A percentile compares a stretch with the other conserved stretches of the same genome.
phyloP scores from a whole-genome alignment of 2,888 invertebrate genomes.

The Podabrus alpinus region DNA sequence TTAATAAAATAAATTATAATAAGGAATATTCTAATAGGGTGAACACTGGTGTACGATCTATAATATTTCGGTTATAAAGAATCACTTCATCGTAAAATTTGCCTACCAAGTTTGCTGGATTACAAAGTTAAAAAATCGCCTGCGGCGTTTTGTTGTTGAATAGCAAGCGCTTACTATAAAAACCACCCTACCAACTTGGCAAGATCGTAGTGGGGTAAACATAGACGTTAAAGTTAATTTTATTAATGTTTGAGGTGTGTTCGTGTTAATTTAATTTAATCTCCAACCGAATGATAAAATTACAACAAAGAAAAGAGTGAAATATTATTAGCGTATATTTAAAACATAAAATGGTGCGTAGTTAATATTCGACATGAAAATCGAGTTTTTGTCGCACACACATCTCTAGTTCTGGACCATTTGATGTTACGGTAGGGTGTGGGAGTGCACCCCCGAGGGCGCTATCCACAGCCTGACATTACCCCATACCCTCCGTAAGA shows the following conservation, averaged over 20 bases:
- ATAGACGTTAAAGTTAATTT: slow-evolving; percentile 33
- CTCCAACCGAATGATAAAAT: neutral
- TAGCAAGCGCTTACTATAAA: neutral
- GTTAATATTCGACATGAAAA: neutral
- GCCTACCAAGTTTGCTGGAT: neutral
- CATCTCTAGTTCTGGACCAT: slow-evolving; percentile 38
- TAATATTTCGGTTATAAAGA: too few species aligned
- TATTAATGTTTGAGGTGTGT: slow-evolving; percentile 34
- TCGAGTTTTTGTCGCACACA: slow-evolving; percentile 9
- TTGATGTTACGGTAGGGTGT: slow-evolving; percentile 37
- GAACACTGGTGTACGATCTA: too few species aligned
- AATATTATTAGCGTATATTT: neutral
- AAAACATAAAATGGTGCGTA: neutral
- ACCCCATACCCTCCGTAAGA: slow-evolving; percentile 34
- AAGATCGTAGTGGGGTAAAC: neutral
- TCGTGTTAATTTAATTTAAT: slow-evolving; percentile 7
- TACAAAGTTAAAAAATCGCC: neutral
- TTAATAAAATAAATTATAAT: neutral
- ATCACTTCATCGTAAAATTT: too few species aligned
- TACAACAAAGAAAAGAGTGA: neutral
- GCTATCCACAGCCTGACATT: slow-evolving; percentile 40
- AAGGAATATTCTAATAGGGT: neutral
- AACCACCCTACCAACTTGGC: neutral
- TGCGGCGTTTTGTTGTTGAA: neutral
- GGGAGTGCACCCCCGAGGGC: slow-evolving; percentile 36